Evolutionary conservation across 2,888 invertebrate genomes (phyloP), one percentile per base, ranked within the genome.

Genomic region (Netelia inedita): DNA sequence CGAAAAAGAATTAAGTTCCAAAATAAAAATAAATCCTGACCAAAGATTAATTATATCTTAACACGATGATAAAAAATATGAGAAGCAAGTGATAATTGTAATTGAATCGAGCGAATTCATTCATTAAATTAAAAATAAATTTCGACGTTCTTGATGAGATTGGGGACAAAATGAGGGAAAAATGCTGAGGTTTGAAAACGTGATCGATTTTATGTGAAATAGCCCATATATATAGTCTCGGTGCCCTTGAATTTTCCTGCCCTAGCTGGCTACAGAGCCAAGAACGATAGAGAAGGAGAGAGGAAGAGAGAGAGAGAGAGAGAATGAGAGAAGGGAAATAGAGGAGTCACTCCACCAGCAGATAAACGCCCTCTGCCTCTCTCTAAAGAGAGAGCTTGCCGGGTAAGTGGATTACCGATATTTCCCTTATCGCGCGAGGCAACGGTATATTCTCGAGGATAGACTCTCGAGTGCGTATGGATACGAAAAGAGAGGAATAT

Each of bases 301-400:
- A 87, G 80, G 82, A 79, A 82, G 87, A 87, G 71, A 85, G 87
- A 82, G 86, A 87, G 80, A 83, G 80, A 66, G 80, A 46, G 59
- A 68, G 66, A 43, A 79, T 65, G 21, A 66, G 73, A 66, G 71
- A 76, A 65, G 82, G 71, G 74, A 57, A 78, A 59, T 71, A 63
- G 63, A 61, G 76, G 79, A 82, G 85, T 82, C 78, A 85, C 86
- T 87, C 87, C 88, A 86, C 84, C 63, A 88, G 87, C 89, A 91
- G 91, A 91, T 91, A 91, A 89, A 89, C 88, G 88, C 80, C 71
- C 83, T 59, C 63, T 76, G 73, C 46, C 74, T 66, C 61, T 28
- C 74, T 82, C 85, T 75, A 61, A 41, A 55, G 63, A 65, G 65
- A 57, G 21, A 66, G 66, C 72, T 68, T 57, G 50, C 72, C 50